Base-by-base conservation (phyloP, 2,113 vertebrate species). In the Camelus dromedarius region DNA sequence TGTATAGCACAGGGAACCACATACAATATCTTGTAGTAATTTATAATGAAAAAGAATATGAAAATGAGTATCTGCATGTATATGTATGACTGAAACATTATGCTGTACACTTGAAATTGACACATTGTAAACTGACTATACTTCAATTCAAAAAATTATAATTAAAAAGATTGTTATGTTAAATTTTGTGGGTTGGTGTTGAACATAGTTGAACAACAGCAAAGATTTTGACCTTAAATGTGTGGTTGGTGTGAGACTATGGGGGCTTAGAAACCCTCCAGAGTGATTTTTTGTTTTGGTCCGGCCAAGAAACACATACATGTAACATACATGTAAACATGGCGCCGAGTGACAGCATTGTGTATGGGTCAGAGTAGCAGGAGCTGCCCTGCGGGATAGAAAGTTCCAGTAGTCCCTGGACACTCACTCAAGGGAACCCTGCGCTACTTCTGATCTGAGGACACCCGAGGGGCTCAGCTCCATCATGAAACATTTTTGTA, bases 381-480 rank as follows among this genome's bases (percentile, higher is more conserved):
- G 19, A 32, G 52, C n/a, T 15, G 20, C 14, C 14, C 6, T 0
- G 4, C 60, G 3, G 20, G 75, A 35, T 0, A 42, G 38, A 42
- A 42, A 42, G 0, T 6, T 8, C 14, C 58, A n/a, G 58, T n/a
- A 16, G 30, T 4, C 87, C 56, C 2, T 4, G 7, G 56, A 19
- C 13, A 0, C 35, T 72, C 13, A 9, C 7, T 14, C 10, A 3
- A 50, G 56, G 89, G 52, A 60, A 22, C 3, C 11, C 22, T 0
- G 8, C 11, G n/a, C 2, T 12, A 22, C 30, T 66, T 86, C 66
- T 72, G 66, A 46, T 6, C 35, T 9, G 22, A 73, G 82, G 66
- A 73, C 5, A 19, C 5, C 0, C 1, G 2, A 38, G 32, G 60
- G 56, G 13, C 46, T 62, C 46, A 13, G 9, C 30, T 46, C 28